A percentile compares a stretch with the other conserved stretches of the same genome.
These are phyloP conservation scores for Ommatoiulus sabulosus DNA, from an alignment of 2,888 invertebrate genomes.

Conservation along the genomic window DNA sequence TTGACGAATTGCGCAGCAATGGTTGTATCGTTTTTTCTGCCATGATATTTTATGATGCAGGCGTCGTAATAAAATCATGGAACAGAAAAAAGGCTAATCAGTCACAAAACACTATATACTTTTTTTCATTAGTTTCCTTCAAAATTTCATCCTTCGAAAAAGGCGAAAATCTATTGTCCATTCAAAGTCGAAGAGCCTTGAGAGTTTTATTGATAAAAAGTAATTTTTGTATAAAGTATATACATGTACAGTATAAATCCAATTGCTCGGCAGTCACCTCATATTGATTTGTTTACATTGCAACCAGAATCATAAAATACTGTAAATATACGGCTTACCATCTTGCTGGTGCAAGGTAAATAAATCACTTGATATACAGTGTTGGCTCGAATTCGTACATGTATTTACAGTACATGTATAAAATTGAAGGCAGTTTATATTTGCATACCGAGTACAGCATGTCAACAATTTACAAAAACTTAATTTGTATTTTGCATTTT, in stretches of 20 bases:
- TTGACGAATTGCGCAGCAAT: background rate
- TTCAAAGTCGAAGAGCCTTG: background rate
- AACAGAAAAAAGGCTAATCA: background rate
- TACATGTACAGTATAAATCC: background rate
- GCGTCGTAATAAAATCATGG: background rate
- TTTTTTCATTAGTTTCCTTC: background rate
- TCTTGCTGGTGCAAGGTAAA: too few species aligned
- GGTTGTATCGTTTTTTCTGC: constrained; percentile 1
- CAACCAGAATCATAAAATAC: background rate
- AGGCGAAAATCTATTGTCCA: background rate
- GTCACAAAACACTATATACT: background rate
- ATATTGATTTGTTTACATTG: background rate
- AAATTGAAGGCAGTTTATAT: too few species aligned
- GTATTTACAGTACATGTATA: too few species aligned
- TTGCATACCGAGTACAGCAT: too few species aligned
- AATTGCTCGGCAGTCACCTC: background rate
- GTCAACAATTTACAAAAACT: too few species aligned
- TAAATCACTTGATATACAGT: too few species aligned
- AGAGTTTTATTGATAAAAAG: background rate
- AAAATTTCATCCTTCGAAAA: background rate
- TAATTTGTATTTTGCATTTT: too few species aligned
- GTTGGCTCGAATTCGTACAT: too few species aligned
- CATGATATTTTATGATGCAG: constrained; percentile 38
- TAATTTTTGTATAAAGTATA: background rate
- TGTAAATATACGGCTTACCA: background rate